Conservation (phyloP, 2,113 vertebrate genomes). For the Cathartes aura region DNA sequence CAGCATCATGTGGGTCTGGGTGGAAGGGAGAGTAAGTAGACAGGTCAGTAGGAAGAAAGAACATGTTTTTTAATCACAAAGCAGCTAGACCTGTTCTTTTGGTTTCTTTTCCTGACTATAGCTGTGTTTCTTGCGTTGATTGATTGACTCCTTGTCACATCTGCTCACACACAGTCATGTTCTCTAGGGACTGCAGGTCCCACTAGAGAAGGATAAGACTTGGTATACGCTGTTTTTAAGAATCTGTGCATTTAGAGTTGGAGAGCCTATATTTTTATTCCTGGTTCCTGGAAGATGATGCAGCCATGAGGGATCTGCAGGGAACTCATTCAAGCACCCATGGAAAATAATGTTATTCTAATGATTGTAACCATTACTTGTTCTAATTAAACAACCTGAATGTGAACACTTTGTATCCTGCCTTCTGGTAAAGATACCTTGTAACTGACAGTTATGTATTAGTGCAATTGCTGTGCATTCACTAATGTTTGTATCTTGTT, state of each 20-base stretch:
- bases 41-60: background rate
- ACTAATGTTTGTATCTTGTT: background rate
- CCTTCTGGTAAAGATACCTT: background rate
- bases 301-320: background rate
- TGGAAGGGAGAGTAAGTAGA: background rate
- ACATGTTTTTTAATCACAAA: background rate
- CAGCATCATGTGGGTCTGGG: background rate
- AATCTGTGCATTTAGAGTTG: background rate
- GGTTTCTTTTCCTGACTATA: background rate
- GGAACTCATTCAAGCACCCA: background rate
- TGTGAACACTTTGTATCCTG: constrained; percentile 20
- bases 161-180: background rate
- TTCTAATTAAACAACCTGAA: background rate
- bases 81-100: background rate
- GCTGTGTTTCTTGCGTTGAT: background rate
- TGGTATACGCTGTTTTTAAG: background rate
- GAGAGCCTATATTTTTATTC: background rate
- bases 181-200: background rate
- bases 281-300: background rate
- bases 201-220: background rate
- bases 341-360: background rate
- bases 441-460: background rate
- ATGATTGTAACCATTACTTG: background rate
- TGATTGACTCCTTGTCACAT: background rate
- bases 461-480: background rate